Percentiles rank a stretch among this genome's conserved stretches.
Evolutionary conservation across 2,888 invertebrate species (phyloP).

Genomic region (Mythimna vitellina): DNA sequence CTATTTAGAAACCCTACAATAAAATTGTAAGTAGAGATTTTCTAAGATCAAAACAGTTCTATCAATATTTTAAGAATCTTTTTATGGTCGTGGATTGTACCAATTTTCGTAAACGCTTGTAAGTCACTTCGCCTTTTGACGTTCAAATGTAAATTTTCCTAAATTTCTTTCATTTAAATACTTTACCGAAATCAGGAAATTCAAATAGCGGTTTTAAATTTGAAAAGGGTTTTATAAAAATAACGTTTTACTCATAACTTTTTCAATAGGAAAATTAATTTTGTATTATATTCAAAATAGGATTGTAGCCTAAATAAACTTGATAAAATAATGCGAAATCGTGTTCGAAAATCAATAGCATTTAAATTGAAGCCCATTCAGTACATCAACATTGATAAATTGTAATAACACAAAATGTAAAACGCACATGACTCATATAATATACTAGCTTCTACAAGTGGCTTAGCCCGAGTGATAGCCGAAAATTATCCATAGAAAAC

Average conservation of each 20-base stretch:
- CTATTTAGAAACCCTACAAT: too few species aligned
- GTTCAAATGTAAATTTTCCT: constrained; percentile 75
- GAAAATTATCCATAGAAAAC: too few species aligned
- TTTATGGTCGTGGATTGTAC: constrained; percentile 59
- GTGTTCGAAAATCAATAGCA: constrained; percentile 1
- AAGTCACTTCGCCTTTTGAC: constrained; percentile 68
- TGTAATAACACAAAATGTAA: not conserved
- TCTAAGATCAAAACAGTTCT: too few species aligned
- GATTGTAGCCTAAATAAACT: not conserved
- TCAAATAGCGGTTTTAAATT: constrained; percentile 65
- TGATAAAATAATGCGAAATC: not conserved
- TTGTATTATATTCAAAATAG: not conserved
- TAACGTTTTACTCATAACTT: constrained; percentile 25
- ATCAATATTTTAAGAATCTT: not conserved
- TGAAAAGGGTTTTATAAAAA: constrained; percentile 34
- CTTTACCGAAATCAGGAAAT: constrained; percentile 74
- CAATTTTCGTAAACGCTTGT: constrained; percentile 76
- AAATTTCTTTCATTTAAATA: constrained; percentile 75
- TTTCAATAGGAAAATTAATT: not conserved
- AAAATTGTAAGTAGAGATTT: too few species aligned
- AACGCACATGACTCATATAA: not conserved
- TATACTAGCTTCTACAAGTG: too few species aligned
- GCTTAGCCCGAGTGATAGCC: too few species aligned
- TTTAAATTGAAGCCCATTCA: constrained; percentile 4
- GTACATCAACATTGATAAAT: not conserved